These are phyloP conservation scores for Aporophyla nigra DNA, from an alignment of 2,888 invertebrate genomes.

Conservation along the genomic window DNA sequence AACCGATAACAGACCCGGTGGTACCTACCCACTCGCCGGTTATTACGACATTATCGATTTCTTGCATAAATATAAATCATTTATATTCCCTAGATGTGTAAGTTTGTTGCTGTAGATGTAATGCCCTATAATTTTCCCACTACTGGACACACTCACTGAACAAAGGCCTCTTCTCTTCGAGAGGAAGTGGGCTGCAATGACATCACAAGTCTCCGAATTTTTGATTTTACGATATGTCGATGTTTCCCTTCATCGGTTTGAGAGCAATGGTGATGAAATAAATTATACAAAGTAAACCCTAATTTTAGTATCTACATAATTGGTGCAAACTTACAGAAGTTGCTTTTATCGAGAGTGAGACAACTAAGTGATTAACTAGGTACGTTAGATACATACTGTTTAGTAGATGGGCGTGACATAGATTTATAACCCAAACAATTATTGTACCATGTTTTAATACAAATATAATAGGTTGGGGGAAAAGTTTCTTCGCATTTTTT, in stretches of 20 bases:
- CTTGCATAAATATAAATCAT: not conserved
- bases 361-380: not conserved
- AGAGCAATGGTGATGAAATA: no score
- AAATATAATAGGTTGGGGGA: no score
- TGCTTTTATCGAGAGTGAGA: not conserved
- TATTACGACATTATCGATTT: slow-evolving; percentile 14
- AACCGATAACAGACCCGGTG: slow-evolving; percentile 28
- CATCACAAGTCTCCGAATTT: no score
- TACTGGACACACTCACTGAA: no score
- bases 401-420: not conserved
- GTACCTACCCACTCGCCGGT: not conserved
- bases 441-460: not conserved
- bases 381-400: not conserved
- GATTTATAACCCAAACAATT: no score
- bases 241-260: no score
- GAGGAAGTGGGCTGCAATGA: no score
- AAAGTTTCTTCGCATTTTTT: no score
- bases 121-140: no score
- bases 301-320: not conserved
- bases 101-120: not conserved
- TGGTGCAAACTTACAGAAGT: not conserved
- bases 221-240: no score
- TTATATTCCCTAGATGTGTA: not conserved
- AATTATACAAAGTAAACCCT: no score
- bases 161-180: no score